Base-by-base conservation (phyloP, 1,140 invertebrate genomes). In the Bombus superbus region DNA sequence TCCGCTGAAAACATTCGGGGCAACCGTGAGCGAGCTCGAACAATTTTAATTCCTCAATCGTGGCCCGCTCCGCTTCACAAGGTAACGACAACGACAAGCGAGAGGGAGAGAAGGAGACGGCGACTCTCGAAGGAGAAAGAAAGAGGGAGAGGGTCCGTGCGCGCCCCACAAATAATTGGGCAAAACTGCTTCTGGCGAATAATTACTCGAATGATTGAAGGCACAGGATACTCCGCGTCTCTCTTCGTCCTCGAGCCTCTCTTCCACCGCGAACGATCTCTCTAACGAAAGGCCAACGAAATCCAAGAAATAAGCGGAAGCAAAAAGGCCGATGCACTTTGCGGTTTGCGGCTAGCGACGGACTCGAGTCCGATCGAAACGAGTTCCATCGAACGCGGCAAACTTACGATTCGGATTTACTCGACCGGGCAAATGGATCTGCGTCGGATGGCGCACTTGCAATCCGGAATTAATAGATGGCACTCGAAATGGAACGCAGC, bases 21-120 rank as follows among this genome's bases (percentile, higher is more conserved):
- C 74, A 62, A 66, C 53, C 66, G 83, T 66, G 74, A 90, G 86
- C 88, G 83, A 92, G 87, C 83, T 88, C 88, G 82, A 90, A 89
- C 92, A 90, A 93, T 93, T 93, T 92, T 93, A 92, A 93, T 93
- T 93, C 92, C 91, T 92, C 91, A 88, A 91, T 93, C 91, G 88
- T 88, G 87, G 79, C 57, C 57, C 78, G 68, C 81, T 87, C n/a
- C n/a, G 47, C 78, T 73, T 78, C 85, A 75, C 82, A 72, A 87
- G 83, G 83, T 82, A 87, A 72, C 71, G 74, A 73, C 32, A 66
- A n/a, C 32, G 32, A 22, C 47, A 57, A 32, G 18, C 40, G 42
- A 40, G 18, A 22, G 64, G 47, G 57, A 28, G 40, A 47, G 64
- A 53, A 79, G 25, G 15, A 18, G 42, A 22, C 25, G 25, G 47